A percentile compares a stretch with the other conserved stretches of the same genome.
These are phyloP conservation scores for Colossoma macropomum DNA, from an alignment of 2,113 vertebrate species.

Conservation along the genomic window DNA sequence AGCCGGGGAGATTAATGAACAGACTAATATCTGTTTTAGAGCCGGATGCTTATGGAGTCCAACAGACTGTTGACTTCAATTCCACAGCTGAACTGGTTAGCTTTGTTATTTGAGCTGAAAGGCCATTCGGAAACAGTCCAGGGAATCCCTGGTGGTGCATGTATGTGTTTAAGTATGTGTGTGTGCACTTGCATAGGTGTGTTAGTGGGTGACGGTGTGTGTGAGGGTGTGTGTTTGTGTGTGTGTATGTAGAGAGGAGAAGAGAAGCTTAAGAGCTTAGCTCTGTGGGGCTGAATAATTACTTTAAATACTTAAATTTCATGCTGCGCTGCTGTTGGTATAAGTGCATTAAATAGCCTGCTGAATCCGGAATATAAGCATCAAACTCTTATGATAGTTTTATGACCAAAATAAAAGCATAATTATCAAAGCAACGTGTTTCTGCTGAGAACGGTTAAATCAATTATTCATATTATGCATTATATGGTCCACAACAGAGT, in stretches of 20 bases:
- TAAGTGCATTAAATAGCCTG: constrained; percentile 38
- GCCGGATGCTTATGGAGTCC: constrained; percentile 4
- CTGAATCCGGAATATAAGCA: not conserved
- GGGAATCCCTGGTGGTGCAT: constrained; percentile 7
- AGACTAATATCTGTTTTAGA: constrained; percentile 22
- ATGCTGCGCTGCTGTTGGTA: constrained; percentile 23
- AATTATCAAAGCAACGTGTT: not conserved
- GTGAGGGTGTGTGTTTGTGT: not conserved
- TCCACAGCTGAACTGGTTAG: constrained; percentile 22
- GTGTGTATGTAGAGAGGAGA: constrained; percentile 36
- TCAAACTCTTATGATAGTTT: not conserved
- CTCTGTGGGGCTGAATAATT: constrained; percentile 44
- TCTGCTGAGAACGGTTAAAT: not conserved
- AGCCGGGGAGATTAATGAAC: not conserved
- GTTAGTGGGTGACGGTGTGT: not conserved
- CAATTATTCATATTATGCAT: not conserved
- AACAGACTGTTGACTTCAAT: constrained; percentile 30
- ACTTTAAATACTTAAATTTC: constrained; percentile 50
- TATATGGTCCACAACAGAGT: not conserved
- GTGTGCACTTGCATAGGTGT: not conserved
- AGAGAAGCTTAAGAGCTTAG: constrained; percentile 55
- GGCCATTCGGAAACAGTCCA: constrained; percentile 13
- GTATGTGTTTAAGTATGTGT: not conserved
- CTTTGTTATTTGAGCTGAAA: constrained; percentile 38
- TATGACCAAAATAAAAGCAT: not conserved